phyloP scores from a whole-genome alignment of 1,140 invertebrate species.

The Calephelis nemesis region DNA sequence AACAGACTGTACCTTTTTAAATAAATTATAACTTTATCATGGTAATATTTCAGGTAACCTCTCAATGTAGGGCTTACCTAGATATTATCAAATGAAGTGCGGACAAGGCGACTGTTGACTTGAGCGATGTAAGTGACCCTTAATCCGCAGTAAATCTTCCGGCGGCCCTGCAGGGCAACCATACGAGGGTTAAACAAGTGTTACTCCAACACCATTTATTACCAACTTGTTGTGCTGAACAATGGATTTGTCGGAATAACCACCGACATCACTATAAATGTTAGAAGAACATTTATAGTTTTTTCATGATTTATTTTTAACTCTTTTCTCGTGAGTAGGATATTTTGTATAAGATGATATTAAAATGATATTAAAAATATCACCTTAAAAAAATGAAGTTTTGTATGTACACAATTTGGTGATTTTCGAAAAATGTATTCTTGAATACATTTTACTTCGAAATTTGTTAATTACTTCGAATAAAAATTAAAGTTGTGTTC shows the following conservation, averaged over 20 bases:
- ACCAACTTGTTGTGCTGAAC: constrained; percentile 63
- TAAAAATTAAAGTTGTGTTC: too few species aligned
- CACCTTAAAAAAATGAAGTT: too few species aligned
- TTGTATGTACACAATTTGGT: too few species aligned
- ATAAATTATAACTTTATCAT: not conserved
- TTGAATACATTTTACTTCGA: too few species aligned
- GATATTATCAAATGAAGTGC: constrained; percentile 70
- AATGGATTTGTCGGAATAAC: constrained; percentile 46
- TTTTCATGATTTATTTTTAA: not conserved
- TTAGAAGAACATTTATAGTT: constrained; percentile 17
- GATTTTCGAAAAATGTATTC: too few species aligned
- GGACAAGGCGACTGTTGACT: constrained; percentile 66
- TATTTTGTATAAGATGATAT: too few species aligned
- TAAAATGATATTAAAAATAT: too few species aligned
- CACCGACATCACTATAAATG: constrained; percentile 32
- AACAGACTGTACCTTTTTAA: not conserved
- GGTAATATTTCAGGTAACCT: constrained; percentile 32
- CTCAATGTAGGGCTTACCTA: constrained; percentile 49
- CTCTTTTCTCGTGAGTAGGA: too few species aligned
- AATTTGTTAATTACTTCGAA: too few species aligned
- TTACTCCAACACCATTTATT: constrained; percentile 70
- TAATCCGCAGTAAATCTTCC: constrained; percentile 77
- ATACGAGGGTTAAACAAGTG: constrained; percentile 65
- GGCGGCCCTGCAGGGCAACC: constrained; percentile 42
- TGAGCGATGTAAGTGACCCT: constrained; percentile 74